Conservation (phyloP, 1,140 invertebrate genomes). For the Drosophila pandora region DNA sequence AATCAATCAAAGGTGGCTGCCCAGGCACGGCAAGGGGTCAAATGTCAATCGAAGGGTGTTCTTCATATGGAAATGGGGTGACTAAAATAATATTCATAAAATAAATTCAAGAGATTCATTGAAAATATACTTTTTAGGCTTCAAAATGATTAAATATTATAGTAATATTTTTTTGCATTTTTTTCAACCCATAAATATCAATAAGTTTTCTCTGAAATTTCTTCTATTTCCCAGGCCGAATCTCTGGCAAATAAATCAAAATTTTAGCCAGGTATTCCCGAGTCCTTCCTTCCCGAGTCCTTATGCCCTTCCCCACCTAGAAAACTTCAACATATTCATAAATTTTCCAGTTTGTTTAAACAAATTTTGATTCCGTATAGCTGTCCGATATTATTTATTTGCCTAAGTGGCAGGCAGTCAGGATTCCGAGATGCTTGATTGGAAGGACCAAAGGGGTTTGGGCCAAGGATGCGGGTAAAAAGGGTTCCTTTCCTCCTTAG, state of each 20-base stretch:
- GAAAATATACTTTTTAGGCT: too few species aligned
- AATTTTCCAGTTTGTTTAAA: conserved; percentile 78
- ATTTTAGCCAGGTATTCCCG: neutral
- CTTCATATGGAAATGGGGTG: neutral
- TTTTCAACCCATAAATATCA: neutral
- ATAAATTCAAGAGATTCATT: neutral
- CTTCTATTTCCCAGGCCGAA: neutral
- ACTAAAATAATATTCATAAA: neutral
- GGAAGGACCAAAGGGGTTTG: conserved; percentile 29
- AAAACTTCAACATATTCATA: conserved; percentile 71
- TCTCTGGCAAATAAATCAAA: neutral
- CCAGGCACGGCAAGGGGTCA: conserved; percentile 28
- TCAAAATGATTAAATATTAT: too few species aligned
- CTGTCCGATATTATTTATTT: conserved; percentile 75
- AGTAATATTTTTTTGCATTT: neutral
- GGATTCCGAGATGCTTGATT: conserved; percentile 53
- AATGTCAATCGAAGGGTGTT: conserved; percentile 18
- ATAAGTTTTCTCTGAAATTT: neutral
- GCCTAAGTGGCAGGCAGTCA: conserved; percentile 59
- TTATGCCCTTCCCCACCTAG: neutral
- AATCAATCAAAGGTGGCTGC: conserved; percentile 51
- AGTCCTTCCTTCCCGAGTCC: neutral
- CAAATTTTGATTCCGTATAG: conserved; percentile 52
- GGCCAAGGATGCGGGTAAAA: conserved; percentile 16
- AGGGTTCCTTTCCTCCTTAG: conserved; percentile 31